A percentile compares a stretch with the other conserved stretches of the same genome.
phyloP scores from a whole-genome alignment of 1,140 invertebrate species.

The Anadara kagoshimensis region DNA sequence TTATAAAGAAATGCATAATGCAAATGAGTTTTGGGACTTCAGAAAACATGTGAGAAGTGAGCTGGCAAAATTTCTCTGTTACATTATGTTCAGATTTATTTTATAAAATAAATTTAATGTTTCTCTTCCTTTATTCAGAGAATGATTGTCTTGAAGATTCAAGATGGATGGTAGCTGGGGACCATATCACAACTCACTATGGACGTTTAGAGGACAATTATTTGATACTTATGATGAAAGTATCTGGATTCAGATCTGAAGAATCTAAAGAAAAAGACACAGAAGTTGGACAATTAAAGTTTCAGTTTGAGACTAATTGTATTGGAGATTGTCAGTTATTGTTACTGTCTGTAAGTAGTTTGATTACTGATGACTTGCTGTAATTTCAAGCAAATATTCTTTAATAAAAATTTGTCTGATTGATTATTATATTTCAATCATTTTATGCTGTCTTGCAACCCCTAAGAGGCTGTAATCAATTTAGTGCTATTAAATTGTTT shows the following conservation, averaged over 20 bases:
- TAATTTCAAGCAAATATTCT: too few relatives aligned
- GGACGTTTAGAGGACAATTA: conserved; percentile 74
- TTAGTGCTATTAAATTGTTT: background rate
- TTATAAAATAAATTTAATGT: too few relatives aligned
- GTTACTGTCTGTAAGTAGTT: conserved; percentile 76
- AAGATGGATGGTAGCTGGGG: conserved; percentile 74
- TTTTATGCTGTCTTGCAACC: background rate
- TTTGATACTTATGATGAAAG: conserved; percentile 73
- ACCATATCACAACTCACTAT: conserved; percentile 73
- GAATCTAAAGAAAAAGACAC: conserved; percentile 70
- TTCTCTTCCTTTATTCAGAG: too few relatives aligned
- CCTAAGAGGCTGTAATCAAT: background rate
- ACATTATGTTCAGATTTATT: too few relatives aligned
- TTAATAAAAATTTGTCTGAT: too few relatives aligned
- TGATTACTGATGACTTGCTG: background rate
- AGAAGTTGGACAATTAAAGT: conserved; percentile 74
- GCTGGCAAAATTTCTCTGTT: too few relatives aligned
- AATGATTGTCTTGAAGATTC: conserved; percentile 58
- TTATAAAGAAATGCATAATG: too few relatives aligned
- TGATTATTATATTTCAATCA: too few relatives aligned
- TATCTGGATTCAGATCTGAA: conserved; percentile 75
- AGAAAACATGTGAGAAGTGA: too few relatives aligned
- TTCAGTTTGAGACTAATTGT: conserved; percentile 77
- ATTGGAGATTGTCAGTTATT: conserved; percentile 74
- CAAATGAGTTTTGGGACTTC: too few relatives aligned